Evolutionary conservation across 2,888 invertebrate genomes (phyloP).

Genomic region (Tipula vernalis): DNA sequence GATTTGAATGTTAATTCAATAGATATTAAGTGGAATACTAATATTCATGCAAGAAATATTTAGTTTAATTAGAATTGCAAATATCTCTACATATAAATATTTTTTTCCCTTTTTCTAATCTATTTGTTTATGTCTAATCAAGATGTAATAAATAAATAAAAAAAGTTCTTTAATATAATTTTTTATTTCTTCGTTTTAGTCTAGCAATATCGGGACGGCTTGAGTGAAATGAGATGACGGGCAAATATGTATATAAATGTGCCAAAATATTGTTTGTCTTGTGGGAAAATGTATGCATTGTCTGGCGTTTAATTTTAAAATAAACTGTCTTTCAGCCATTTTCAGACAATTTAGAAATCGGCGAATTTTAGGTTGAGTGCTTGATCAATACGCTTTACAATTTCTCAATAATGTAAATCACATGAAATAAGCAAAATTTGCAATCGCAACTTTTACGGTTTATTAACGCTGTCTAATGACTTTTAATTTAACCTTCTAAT

Average conservation of each 20-base stretch:
- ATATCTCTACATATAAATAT: neutral
- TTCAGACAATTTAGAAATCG: no score
- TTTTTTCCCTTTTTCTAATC: neutral
- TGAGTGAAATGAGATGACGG: neutral
- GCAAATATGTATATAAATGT: neutral
- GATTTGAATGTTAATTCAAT: neutral
- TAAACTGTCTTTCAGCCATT: no score
- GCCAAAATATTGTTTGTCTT: neutral
- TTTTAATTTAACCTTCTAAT: no score
- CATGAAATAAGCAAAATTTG: no score
- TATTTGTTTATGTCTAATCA: neutral
- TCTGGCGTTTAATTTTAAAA: no score
- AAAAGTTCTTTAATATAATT: neutral
- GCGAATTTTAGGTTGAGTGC: no score
- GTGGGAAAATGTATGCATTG: neutral
- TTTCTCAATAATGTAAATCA: no score
- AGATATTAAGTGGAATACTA: constrained; percentile 4
- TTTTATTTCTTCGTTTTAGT: neutral
- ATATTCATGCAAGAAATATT: neutral
- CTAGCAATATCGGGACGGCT: neutral
- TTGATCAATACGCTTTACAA: no score
- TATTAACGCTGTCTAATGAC: no score
- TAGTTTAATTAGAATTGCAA: neutral
- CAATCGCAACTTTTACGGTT: no score
- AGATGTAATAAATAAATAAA: neutral